Evolutionary conservation across 2,113 vertebrate species (phyloP), one percentile per base, ranked within the genome.

Genomic region (Ibidorhyncha struthersii): DNA sequence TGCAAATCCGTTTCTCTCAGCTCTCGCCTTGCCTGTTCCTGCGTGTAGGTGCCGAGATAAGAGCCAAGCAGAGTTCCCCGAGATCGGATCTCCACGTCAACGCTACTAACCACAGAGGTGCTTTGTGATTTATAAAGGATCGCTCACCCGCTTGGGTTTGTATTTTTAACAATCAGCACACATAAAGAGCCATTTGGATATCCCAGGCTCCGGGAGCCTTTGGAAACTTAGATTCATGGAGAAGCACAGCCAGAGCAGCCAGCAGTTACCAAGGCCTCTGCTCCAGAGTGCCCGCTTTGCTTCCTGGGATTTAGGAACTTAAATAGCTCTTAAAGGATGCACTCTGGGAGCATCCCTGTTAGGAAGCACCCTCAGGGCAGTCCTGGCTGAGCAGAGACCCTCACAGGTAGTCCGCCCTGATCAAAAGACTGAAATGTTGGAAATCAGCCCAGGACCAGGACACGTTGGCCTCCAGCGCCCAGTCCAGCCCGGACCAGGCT

Each of bases 391-490:
- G 72, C 65, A 55, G 32, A 47, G 15, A 19, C 69, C 12, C 32
- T 78, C 3, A 0, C 62, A 50, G 62, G 38, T 17, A 43, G 34
- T 2, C 27, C 3, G 8, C 29, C 1, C 4, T 4, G 20, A 29
- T 34, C 65, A 59, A 23, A 41, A 59, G 58, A 26, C 43, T 19
- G 36, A 41, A 49, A 32, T 12, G 55, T 8, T 34, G 67, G 90
- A 47, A 82, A 53, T 70, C 17, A 27, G 43, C n/a, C 61, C 0
- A 0, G 40, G 40, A 30, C 36, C 13, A 30, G 77, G 77, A 55
- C 26, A 26, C 2, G 0, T 14, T 43, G 47, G 26, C 6, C 30
- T 41, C 71, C 88, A 56, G 59, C 53, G 52, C 53, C 66, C 69
- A 26, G 34, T 12, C 36, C 62, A n/a, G 52, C 30, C 72, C 1